These are phyloP conservation scores for Pyralis farinalis DNA, from an alignment of 2,888 invertebrate genomes.

Conservation along the genomic window DNA sequence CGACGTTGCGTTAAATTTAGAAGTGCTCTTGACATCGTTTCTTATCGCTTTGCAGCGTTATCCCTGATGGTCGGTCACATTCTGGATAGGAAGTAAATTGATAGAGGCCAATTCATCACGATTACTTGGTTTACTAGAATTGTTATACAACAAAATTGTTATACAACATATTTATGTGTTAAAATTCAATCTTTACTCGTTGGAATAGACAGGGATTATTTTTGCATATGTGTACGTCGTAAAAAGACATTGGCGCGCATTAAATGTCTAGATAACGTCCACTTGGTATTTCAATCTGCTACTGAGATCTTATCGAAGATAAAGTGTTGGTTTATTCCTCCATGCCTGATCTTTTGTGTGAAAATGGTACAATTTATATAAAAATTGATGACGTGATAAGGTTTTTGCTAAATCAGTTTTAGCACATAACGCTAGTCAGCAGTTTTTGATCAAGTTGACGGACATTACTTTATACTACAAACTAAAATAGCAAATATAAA, in stretches of 20 bases:
- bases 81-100: constrained; percentile 31
- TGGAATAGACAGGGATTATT: neutral
- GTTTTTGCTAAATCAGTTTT: constrained; percentile 13
- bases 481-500: too few relatives aligned
- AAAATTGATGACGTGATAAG: constrained; percentile 3
- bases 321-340: constrained; percentile 2
- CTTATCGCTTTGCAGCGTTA: constrained; percentile 33
- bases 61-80: constrained; percentile 26
- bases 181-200: constrained; percentile 9
- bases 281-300: neutral
- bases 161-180: constrained; percentile 2
- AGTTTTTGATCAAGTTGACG: too few relatives aligned
- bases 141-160: too few relatives aligned
- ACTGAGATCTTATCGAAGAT: constrained; percentile 3
- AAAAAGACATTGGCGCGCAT: neutral
- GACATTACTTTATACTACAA: too few relatives aligned
- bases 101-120: constrained; percentile 23
- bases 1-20: constrained; percentile 29
- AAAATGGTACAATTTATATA: constrained; percentile 8
- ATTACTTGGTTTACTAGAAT: constrained; percentile 15
- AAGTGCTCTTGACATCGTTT: constrained; percentile 51
- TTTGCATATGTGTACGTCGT: neutral
- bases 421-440: constrained; percentile 10
- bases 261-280: neutral
- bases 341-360: constrained; percentile 8